Conservation (phyloP, 2,797 vertebrate species). For the Tolypeutes matacus region DNA sequence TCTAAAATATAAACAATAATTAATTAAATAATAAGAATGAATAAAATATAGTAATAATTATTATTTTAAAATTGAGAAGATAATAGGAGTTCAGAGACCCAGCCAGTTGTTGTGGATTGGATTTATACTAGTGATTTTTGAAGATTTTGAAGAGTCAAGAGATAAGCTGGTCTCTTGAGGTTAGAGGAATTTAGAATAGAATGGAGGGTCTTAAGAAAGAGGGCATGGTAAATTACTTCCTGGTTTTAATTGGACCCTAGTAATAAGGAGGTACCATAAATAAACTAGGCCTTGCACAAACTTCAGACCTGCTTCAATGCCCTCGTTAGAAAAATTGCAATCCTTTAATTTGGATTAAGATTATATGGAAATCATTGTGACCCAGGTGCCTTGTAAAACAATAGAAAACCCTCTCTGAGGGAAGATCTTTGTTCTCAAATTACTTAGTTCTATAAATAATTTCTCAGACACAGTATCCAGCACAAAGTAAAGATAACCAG, state of each 20-base stretch:
- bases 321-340: not conserved
- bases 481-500: not conserved
- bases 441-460: not conserved
- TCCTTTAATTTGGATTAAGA: conserved; percentile 1
- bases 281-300: not conserved
- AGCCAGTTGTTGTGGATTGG: not conserved
- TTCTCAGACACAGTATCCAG: not conserved
- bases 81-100: not conserved
- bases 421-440: not conserved
- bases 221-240: not conserved
- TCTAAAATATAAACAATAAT: not conserved
- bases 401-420: not conserved
- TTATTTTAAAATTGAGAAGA: not conserved
- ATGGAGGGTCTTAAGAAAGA: not conserved
- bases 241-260: not conserved
- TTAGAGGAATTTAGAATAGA: not conserved
- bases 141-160: not conserved
- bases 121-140: not conserved
- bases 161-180: not conserved
- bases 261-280: not conserved
- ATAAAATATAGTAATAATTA: not conserved
- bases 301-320: not conserved
- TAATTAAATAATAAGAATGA: not conserved
- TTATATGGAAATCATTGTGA: not conserved
- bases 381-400: not conserved